Percentiles rank a stretch among this genome's conserved stretches.
phyloP scores from a whole-genome alignment of 2,797 vertebrate genomes.

The Saguinus oedipus region DNA sequence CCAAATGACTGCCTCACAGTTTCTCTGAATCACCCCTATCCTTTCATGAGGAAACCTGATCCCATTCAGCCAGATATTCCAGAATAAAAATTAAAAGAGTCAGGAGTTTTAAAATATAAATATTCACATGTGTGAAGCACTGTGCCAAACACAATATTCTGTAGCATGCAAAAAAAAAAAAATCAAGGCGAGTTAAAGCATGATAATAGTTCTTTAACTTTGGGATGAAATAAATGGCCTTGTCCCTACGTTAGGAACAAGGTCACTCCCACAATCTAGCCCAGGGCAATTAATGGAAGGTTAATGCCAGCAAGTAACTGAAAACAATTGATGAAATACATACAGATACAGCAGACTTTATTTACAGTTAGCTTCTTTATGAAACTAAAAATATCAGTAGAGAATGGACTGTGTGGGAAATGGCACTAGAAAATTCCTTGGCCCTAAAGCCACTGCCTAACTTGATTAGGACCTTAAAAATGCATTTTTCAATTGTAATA shows the following conservation, averaged over 20 bases:
- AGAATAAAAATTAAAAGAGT: neutral
- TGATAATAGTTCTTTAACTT: neutral
- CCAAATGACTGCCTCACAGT: neutral
- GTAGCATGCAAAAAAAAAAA: neutral
- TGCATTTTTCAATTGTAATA: neutral
- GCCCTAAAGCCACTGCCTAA: neutral
- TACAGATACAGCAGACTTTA: neutral
- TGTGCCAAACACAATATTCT: neutral
- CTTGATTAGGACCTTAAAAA: neutral
- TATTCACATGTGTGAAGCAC: neutral
- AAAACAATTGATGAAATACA: neutral
- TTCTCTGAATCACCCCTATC: neutral
- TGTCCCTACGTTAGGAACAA: neutral
- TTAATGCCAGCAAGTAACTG: neutral
- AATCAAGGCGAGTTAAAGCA: neutral
- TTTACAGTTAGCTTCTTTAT: constrained; percentile 1
- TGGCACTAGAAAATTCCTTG: neutral
- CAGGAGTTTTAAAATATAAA: neutral
- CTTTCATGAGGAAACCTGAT: neutral
- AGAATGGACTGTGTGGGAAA: neutral
- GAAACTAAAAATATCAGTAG: neutral
- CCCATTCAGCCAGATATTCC: neutral
- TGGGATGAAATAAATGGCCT: neutral
- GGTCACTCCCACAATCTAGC: neutral
- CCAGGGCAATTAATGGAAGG: neutral